phyloP scores from a whole-genome alignment of 2,888 invertebrate species.

The Campopleginae sp. region DNA sequence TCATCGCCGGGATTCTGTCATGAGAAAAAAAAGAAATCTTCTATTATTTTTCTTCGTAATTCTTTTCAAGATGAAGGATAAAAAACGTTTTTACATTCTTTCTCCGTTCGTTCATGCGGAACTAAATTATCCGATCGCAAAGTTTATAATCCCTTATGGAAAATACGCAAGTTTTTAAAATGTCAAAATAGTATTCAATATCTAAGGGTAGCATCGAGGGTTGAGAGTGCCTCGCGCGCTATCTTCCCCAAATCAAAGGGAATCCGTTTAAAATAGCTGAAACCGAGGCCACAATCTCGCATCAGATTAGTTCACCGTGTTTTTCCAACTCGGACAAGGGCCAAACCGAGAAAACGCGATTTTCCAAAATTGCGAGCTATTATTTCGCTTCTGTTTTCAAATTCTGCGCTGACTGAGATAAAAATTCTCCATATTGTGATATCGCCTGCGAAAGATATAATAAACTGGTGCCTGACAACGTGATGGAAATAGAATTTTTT shows the following conservation, averaged over 20 bases:
- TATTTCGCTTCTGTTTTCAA: neutral
- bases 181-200: constrained; percentile 5
- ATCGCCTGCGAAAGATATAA: neutral
- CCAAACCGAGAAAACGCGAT: neutral
- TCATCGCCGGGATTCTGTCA: neutral
- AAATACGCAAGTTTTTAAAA: neutral
- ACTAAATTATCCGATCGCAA: constrained; percentile 24
- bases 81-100: neutral
- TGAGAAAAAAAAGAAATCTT: neutral
- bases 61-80: neutral
- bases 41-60: neutral
- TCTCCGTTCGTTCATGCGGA: constrained; percentile 16
- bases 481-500: neutral
- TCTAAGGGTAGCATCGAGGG: neutral
- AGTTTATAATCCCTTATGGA: neutral
- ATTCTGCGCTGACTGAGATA: neutral
- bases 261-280: neutral
- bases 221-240: neutral
- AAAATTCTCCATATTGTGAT: neutral
- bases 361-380: neutral
- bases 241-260: constrained; percentile 17
- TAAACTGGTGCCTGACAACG: neutral
- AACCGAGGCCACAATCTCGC: neutral
- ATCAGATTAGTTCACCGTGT: neutral
- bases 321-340: neutral